phyloP scores from a whole-genome alignment of 1,140 invertebrate species.

The Uloborus diversus region DNA sequence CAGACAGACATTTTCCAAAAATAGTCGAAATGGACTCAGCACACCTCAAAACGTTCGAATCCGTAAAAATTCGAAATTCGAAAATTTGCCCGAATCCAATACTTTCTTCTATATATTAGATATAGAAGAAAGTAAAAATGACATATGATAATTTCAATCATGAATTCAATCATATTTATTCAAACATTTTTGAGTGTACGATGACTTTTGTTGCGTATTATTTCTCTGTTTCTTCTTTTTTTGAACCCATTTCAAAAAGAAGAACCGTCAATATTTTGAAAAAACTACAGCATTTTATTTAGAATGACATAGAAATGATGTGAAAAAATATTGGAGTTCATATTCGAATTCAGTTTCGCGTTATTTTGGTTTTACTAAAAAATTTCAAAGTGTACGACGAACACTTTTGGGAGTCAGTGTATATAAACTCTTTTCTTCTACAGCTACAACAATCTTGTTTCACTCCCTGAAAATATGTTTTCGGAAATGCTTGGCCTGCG shows the following conservation, averaged over 20 bases:
- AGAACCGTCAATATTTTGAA: background rate
- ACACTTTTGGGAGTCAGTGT: background rate
- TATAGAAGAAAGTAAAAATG: no score
- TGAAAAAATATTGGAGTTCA: background rate
- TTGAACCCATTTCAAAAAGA: background rate
- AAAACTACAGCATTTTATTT: background rate
- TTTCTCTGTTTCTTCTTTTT: no score
- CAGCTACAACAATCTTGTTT: constrained; percentile 17
- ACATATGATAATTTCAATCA: no score
- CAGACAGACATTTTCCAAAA: no score
- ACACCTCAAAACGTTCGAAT: no score
- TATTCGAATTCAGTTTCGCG: background rate
- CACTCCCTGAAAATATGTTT: constrained; percentile 8
- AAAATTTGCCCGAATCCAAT: no score
- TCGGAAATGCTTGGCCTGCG: constrained; percentile 11
- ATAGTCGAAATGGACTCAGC: no score
- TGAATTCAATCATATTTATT: no score
- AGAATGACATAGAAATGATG: background rate
- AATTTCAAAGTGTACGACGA: background rate
- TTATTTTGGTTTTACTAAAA: background rate
- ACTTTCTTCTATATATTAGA: no score
- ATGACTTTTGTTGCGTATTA: no score
- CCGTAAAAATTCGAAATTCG: no score
- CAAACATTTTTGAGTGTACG: no score
- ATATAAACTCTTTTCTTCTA: background rate